A percentile compares a stretch with the other conserved stretches of the same genome.
Conservation (phyloP, 1,140 invertebrate species). For the Hesperophylax magnus region DNA sequence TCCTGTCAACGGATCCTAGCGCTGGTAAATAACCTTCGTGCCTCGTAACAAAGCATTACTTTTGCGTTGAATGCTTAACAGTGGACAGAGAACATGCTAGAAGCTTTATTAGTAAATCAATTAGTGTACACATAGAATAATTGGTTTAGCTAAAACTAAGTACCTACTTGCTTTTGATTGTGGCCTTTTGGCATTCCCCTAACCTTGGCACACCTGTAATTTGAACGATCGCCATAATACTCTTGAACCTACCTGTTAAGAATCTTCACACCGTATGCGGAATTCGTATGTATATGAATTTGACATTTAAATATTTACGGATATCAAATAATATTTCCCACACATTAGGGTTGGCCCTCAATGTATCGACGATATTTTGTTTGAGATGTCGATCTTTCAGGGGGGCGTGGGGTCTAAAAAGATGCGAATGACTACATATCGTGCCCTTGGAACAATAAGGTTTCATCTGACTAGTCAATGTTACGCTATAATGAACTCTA, state of each 20-base stretch:
- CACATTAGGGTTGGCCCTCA: neutral
- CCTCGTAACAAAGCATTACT: neutral
- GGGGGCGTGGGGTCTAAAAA: no score
- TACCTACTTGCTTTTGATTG: neutral
- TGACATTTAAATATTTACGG: neutral
- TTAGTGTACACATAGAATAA: neutral
- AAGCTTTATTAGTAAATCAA: slow-evolving; percentile 3
- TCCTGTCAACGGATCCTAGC: neutral
- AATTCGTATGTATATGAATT: neutral
- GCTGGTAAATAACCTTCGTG: neutral
- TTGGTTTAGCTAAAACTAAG: neutral
- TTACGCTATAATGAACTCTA: no score
- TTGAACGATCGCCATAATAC: neutral
- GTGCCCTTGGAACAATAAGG: no score
- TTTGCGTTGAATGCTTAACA: neutral
- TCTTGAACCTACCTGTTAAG: neutral
- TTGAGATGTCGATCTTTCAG: no score
- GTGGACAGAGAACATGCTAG: neutral
- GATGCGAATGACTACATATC: no score
- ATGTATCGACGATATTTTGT: no score
- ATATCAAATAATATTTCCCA: neutral
- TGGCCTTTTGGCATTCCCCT: slow-evolving; percentile 8
- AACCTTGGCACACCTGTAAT: slow-evolving; percentile 19
- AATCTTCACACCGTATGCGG: neutral
- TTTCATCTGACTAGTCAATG: no score